Evolutionary conservation across 2,888 invertebrate species (phyloP).

Genomic region (Phyllotreta cruciferae): DNA sequence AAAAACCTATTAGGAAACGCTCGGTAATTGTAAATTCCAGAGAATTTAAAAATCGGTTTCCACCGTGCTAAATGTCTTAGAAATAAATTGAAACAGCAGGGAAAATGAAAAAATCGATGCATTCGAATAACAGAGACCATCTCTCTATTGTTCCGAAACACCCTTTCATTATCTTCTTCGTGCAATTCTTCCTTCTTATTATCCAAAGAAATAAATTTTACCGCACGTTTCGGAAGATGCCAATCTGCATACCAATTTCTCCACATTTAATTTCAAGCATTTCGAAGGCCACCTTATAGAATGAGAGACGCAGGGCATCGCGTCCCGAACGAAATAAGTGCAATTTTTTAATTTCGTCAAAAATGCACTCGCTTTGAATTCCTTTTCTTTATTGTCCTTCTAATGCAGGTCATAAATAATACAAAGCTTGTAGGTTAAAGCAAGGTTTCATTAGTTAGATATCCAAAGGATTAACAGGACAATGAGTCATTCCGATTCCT

Average conservation of each 20-base stretch:
- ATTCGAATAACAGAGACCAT: slow-evolving; percentile 52
- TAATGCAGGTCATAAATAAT: not conserved
- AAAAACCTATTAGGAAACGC: too few relatives aligned
- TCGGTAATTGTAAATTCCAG: not conserved
- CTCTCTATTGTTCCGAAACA: slow-evolving; percentile 52
- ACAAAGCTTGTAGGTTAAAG: slow-evolving; percentile 9
- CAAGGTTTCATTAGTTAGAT: slow-evolving; percentile 20
- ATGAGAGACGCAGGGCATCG: slow-evolving; percentile 22
- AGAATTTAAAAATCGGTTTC: slow-evolving; percentile 38
- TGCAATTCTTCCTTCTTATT: slow-evolving; percentile 55
- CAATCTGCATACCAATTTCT: slow-evolving; percentile 39
- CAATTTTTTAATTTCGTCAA: slow-evolving; percentile 18
- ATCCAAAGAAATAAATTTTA: slow-evolving; percentile 46
- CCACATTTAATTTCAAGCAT: slow-evolving; percentile 37
- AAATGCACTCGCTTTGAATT: not conserved
- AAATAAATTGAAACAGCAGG: slow-evolving; percentile 52
- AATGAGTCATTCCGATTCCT: slow-evolving; percentile 30
- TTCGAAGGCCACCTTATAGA: slow-evolving; percentile 30
- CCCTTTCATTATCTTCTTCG: slow-evolving; percentile 57
- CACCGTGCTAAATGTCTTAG: slow-evolving; percentile 56
- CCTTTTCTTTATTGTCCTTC: not conserved
- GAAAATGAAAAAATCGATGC: slow-evolving; percentile 51
- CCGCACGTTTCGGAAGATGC: slow-evolving; percentile 38
- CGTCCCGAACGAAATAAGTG: slow-evolving; percentile 18
- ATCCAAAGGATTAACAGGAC: slow-evolving; percentile 28